phyloP scores from a whole-genome alignment of 2,113 vertebrate species.

The Pagrus major region DNA sequence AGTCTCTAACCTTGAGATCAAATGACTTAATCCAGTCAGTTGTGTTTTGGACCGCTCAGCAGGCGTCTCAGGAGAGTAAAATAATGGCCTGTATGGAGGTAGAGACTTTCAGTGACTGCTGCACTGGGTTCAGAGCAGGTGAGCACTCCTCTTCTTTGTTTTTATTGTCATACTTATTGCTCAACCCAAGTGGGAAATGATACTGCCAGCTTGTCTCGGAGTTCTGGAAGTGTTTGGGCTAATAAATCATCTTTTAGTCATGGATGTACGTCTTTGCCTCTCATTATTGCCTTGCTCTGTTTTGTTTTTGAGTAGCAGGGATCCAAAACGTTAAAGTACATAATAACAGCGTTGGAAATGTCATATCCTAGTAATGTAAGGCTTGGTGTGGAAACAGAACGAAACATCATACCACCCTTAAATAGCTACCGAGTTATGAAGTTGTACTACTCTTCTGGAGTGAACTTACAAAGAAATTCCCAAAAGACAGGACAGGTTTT shows the following conservation, averaged over 20 bases:
- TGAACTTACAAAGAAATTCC: neutral
- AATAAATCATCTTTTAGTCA: neutral
- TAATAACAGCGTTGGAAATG: neutral
- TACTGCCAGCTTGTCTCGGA: neutral
- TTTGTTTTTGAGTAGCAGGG: neutral
- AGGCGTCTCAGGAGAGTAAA: neutral
- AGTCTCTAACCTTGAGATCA: neutral
- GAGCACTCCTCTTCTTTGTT: constrained; percentile 22
- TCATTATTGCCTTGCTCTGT: neutral
- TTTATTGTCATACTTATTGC: neutral
- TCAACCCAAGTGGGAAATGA: neutral
- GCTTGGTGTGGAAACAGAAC: neutral
- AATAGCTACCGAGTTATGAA: neutral
- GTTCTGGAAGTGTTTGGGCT: no score
- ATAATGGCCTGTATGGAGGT: constrained; percentile 69
- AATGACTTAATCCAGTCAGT: neutral
- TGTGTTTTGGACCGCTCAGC: neutral
- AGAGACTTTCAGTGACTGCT: constrained; percentile 52
- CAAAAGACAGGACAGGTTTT: neutral
- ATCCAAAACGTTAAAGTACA: neutral
- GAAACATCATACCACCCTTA: neutral
- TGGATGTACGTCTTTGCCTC: neutral
- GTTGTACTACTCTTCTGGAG: neutral
- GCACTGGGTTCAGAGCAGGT: constrained; percentile 70
- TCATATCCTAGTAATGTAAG: neutral